These are phyloP conservation scores for Odontamblyopus rebecca DNA, from an alignment of 2,797 vertebrate species.

Conservation along the genomic window DNA sequence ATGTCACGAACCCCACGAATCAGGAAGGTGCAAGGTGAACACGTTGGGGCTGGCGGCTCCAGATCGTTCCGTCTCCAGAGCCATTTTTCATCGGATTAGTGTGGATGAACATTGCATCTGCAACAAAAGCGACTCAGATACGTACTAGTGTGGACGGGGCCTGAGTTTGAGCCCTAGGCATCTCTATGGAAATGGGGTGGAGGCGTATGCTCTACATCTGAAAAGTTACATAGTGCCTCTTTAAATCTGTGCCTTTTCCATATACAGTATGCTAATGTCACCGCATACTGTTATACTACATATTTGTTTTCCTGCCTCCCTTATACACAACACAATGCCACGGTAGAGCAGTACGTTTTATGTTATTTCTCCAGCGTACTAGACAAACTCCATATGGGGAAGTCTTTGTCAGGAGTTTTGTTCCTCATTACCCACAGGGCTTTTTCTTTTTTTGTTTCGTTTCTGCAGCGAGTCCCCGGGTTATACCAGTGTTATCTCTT, in stretches of 20 bases:
- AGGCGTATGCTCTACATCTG: no score
- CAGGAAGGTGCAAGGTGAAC: no score
- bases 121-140: no score
- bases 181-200: no score
- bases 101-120: no score
- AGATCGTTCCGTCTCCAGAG: no score
- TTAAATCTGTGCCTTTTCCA: neutral
- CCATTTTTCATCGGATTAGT: no score
- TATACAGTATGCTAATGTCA: neutral
- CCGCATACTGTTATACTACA: neutral
- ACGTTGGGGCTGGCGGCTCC: no score
- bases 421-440: conserved; percentile 79
- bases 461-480: conserved; percentile 76
- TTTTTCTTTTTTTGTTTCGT: conserved; percentile 71
- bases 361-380: conserved; percentile 68
- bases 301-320: conserved; percentile 19
- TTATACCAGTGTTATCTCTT: conserved; percentile 78
- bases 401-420: conserved; percentile 82
- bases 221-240: no score
- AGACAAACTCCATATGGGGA: conserved; percentile 70
- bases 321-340: conserved; percentile 31
- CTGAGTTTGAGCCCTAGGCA: no score
- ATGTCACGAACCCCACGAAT: no score
- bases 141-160: no score
- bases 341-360: conserved; percentile 46